Evolutionary conservation across 2,888 invertebrate species (phyloP), one percentile per base, ranked within the genome.

Genomic region (Busseola fusca): DNA sequence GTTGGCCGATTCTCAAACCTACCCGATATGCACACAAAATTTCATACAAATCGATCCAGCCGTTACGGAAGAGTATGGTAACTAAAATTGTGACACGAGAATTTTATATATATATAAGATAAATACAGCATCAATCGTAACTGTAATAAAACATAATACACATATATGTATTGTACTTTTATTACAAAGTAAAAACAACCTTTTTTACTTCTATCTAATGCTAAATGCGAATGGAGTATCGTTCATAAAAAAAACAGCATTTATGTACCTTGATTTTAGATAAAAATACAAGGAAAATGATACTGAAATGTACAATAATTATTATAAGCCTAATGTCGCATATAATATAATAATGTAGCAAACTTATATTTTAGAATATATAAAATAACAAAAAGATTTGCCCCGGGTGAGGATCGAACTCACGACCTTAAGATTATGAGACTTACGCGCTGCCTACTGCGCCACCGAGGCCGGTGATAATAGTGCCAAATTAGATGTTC

Each of bases 401-500:
- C 84, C 81, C 85, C 85, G 84, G 85, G 85, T 84, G 84, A 85
- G 85, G 85, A 85, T 85, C 85, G 85, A 85, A 84, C 85, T 84
- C 85, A 84, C 98, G 98, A 98, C 98, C 98, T 98, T 98, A 97
- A 97, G 97, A 97, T 97, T 97, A 97, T 97, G 97, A 97, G 97
- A 97, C 97, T 97, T 97, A 97, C 97, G 97, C 97, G 97, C 97
- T 97, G 97, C 97, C 97, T 97, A 97, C 97, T 97, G 97, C 97
- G 97, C 97, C 96, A 97, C 97, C 97, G 97, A 97, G 97, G 97
- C 97, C 56, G 69, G 75, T 84, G 45, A 0, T 57, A 30, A 1
- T 16, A 0, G 0, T 1, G 34, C 48, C 65, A 64, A 75, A 83
- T 65, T 71, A 77, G 54, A 27, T 73, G 57, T 12, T 64, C 64